Conservation (phyloP, 2,113 vertebrate genomes). For the Patagioenas fasciata region DNA sequence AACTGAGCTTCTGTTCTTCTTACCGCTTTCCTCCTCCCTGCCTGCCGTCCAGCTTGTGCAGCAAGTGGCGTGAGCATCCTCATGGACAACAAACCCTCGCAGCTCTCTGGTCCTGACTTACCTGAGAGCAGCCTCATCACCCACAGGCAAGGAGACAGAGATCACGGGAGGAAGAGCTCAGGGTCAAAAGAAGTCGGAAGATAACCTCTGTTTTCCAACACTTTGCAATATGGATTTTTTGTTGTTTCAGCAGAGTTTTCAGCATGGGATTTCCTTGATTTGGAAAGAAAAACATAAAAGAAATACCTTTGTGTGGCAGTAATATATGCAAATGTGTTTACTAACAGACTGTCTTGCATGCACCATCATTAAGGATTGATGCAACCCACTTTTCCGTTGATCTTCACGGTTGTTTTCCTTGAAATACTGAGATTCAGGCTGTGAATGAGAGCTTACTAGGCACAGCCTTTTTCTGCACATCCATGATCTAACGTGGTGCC, state of each 20-base stretch:
- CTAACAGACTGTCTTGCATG: background rate
- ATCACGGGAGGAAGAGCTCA: background rate
- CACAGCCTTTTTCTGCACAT: background rate
- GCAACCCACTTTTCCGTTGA: background rate
- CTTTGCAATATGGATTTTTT: background rate
- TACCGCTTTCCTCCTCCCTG: background rate
- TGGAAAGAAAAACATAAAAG: background rate
- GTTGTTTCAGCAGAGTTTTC: background rate
- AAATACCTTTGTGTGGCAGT: background rate
- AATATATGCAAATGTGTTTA: background rate
- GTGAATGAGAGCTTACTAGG: background rate
- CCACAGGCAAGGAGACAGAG: rapidly evolving
- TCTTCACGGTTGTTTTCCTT: background rate
- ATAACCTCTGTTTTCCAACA: background rate
- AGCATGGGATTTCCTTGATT: background rate
- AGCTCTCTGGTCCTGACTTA: background rate
- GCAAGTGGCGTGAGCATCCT: background rate
- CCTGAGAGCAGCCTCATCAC: background rate
- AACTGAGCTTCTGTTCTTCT: background rate
- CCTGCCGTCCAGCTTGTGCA: background rate
- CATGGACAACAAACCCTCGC: rapidly evolving
- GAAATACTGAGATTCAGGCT: background rate
- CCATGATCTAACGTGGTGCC: background rate
- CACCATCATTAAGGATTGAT: background rate
- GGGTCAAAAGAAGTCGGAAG: background rate